Conservation (phyloP, 2,888 invertebrate species). For the Cephus sareptanus region DNA sequence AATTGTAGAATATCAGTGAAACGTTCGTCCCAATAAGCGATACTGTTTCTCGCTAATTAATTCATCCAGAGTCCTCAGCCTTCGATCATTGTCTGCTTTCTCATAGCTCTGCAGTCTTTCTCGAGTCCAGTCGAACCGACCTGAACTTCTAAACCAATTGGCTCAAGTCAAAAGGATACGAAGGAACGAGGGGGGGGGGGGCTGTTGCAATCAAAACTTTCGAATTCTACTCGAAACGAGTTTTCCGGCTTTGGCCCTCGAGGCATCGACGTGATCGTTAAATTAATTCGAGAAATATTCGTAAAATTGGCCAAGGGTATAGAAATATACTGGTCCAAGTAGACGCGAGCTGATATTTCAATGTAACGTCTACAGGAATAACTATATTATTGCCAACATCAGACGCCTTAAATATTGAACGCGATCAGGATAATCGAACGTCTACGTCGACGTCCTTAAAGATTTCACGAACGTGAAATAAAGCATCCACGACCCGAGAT, state of each 20-base stretch:
- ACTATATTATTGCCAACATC: not conserved
- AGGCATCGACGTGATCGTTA: constrained; percentile 8
- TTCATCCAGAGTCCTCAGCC: not conserved
- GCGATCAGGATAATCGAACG: not conserved
- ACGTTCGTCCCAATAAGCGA: not conserved
- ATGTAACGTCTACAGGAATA: not conserved
- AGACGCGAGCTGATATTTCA: not conserved
- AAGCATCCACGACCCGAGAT: not conserved
- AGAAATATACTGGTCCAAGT: not conserved
- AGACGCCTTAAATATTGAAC: not conserved
- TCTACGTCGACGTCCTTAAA: not conserved
- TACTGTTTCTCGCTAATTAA: not conserved
- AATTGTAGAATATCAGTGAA: constrained; percentile 12
- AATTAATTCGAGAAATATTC: constrained; percentile 18
- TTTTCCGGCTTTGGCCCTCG: constrained; percentile 21
- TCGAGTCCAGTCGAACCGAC: not conserved
- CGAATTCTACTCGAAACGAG: constrained; percentile 24
- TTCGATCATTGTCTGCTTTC: not conserved
- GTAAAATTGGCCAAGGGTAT: constrained; percentile 1
- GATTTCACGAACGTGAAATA: not conserved
- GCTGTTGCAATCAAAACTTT: constrained; percentile 34
- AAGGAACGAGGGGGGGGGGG: not conserved
- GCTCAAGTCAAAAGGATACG: constrained; percentile 4
- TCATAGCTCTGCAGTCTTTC: not conserved
- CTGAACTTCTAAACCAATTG: constrained; percentile 32